Percentiles rank a stretch among this genome's conserved stretches.
phyloP scores from a whole-genome alignment of 2,797 vertebrate species.

The Hydrocynus forskahlii region DNA sequence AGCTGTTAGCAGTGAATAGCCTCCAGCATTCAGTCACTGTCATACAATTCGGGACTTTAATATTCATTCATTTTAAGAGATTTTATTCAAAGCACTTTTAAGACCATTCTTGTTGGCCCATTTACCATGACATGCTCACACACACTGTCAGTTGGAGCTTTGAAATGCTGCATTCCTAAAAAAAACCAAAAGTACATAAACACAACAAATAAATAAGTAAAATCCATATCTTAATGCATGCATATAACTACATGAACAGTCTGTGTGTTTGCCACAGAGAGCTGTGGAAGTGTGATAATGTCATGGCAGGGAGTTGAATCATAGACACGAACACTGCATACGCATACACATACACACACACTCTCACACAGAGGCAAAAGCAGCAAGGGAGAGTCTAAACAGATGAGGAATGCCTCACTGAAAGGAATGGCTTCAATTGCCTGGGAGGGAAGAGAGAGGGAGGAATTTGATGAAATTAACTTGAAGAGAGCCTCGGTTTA shows the following conservation, averaged over 20 bases:
- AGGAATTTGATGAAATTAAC: constrained; percentile 58
- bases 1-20: constrained; percentile 1
- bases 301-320: constrained; percentile 40
- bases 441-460: constrained; percentile 37
- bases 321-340: constrained; percentile 42
- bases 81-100: background rate
- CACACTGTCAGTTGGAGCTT: background rate
- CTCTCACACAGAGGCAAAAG: constrained; percentile 12
- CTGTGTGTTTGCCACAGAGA: constrained; percentile 22
- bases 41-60: background rate
- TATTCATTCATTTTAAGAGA: background rate
- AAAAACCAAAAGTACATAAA: background rate
- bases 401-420: constrained; percentile 37
- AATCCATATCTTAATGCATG: background rate
- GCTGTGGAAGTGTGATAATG: constrained; percentile 45
- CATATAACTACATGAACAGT: constrained; percentile 34
- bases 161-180: background rate
- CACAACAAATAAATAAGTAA: background rate
- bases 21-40: background rate
- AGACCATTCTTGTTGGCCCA: background rate
- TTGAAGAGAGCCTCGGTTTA: constrained; percentile 46
- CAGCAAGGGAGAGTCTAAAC: constrained; percentile 39
- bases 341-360: background rate
- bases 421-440: constrained; percentile 39
- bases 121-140: background rate